These are phyloP conservation scores for Smutsia temminckii DNA, from an alignment of 2,797 vertebrate species.

Conservation along the genomic window DNA sequence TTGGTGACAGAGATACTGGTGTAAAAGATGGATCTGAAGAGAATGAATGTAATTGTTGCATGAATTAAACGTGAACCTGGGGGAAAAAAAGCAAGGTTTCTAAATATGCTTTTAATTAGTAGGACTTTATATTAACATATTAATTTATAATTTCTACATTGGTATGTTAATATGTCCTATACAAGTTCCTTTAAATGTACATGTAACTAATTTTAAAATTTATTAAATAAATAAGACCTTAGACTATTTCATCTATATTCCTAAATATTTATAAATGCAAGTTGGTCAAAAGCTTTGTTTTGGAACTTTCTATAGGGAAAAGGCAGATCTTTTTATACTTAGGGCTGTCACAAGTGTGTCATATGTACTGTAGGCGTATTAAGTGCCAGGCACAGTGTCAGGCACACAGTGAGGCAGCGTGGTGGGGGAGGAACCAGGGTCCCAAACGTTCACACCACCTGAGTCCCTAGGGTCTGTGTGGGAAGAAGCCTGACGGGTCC, in stretches of 20 bases:
- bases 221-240: background rate
- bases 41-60: background rate
- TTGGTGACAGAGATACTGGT: background rate
- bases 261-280: background rate
- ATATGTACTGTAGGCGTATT: background rate
- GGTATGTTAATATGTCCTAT: constrained; percentile 5
- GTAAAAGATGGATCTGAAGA: background rate
- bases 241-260: background rate
- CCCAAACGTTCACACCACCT: background rate
- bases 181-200: background rate
- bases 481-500: background rate
- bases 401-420: background rate
- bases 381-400: background rate
- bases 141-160: background rate
- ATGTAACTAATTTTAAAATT: background rate
- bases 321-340: background rate
- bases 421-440: background rate
- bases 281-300: constrained; percentile 33
- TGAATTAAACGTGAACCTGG: background rate
- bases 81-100: background rate
- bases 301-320: background rate
- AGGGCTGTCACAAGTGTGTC: background rate
- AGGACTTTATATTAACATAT: background rate
- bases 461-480: background rate
- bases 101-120: background rate